Conservation (phyloP, 1,140 invertebrate species). For the Aleiodes sp. region DNA sequence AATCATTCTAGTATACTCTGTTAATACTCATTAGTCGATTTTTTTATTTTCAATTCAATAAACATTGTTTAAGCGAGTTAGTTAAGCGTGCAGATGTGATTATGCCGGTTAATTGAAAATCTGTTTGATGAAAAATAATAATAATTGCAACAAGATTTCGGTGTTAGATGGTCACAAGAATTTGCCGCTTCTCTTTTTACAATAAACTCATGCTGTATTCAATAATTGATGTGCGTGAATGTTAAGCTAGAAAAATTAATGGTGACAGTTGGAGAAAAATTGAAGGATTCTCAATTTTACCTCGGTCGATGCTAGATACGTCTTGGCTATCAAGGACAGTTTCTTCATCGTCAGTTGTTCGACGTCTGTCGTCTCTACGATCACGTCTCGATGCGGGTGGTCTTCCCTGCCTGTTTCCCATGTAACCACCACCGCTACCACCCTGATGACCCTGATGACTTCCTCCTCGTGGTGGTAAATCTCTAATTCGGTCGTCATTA, state of each 20-base stretch:
- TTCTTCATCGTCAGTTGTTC: constrained; percentile 82
- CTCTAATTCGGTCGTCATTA: constrained; percentile 68
- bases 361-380: constrained; percentile 71
- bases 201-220: constrained; percentile 17
- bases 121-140: no score
- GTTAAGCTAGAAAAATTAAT: not conserved
- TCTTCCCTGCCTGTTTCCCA: constrained; percentile 54
- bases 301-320: constrained; percentile 80
- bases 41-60: no score
- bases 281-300: constrained; percentile 68
- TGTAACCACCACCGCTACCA: constrained; percentile 38
- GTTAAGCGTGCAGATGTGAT: no score
- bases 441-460: constrained; percentile 49
- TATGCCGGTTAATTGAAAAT: no score
- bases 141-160: not conserved
- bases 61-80: no score
- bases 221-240: not conserved
- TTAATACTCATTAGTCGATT: constrained; percentile 2
- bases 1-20: not conserved
- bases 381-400: constrained; percentile 68
- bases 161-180: constrained; percentile 66
- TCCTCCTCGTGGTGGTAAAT: constrained; percentile 64
- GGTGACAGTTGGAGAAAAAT: no score
- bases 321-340: constrained; percentile 82
- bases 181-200: constrained; percentile 47